Evolutionary conservation across 2,888 invertebrate species (phyloP).

Genomic region (Eupithecia exiguata): DNA sequence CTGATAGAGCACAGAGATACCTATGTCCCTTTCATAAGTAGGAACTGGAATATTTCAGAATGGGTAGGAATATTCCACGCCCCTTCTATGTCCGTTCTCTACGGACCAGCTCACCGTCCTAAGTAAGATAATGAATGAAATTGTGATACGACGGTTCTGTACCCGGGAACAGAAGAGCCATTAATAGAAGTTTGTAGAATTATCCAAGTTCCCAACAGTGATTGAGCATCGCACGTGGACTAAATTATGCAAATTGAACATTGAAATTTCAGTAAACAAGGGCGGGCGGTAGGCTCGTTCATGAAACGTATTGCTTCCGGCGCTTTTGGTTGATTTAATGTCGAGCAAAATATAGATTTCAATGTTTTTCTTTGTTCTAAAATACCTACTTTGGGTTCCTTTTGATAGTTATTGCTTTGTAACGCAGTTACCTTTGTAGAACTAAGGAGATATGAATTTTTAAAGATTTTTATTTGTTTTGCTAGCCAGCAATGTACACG

Average conservation of each 20-base stretch:
- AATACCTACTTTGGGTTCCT: background rate
- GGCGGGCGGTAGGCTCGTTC: conserved; percentile 46
- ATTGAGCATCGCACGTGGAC: conserved; percentile 28
- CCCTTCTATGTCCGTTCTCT: background rate
- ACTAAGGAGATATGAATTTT: no score
- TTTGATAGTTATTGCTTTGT: background rate
- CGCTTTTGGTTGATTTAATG: background rate
- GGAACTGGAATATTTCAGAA: no score
- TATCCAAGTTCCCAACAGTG: conserved; percentile 30
- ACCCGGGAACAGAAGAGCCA: conserved; percentile 12
- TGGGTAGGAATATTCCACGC: background rate
- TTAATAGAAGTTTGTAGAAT: conserved; percentile 25
- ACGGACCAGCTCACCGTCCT: background rate
- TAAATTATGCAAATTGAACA: conserved; percentile 57
- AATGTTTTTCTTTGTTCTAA: conserved; percentile 1
- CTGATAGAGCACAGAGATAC: no score
- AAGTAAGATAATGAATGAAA: conserved; percentile 11
- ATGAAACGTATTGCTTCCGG: conserved; percentile 6
- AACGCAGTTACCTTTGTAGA: background rate
- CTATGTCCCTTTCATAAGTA: no score
- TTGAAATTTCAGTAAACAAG: conserved; percentile 50
- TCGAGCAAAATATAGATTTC: background rate
- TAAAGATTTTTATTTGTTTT: no score
- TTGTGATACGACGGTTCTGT: conserved; percentile 10
- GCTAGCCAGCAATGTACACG: no score